Conservation (phyloP, 2,797 vertebrate genomes). For the Urocyon cinereoargenteus region DNA sequence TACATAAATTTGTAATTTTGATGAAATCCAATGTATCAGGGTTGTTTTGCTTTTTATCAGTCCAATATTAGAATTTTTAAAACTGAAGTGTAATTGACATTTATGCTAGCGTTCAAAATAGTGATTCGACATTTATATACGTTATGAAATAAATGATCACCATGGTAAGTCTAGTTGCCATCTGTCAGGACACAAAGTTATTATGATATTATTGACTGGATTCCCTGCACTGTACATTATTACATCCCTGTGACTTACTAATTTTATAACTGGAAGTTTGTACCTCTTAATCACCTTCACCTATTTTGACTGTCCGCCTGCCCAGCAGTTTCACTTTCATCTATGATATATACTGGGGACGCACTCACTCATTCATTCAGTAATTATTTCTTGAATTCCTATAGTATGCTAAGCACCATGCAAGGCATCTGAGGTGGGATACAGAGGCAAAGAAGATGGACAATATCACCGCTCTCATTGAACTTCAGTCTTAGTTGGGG, state of each 20-base stretch:
- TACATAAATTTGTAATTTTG: conserved; percentile 3
- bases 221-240: not conserved
- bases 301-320: not conserved
- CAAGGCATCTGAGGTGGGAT: not conserved
- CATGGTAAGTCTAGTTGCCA: not conserved
- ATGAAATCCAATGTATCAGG: not conserved
- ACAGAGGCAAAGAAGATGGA: not conserved
- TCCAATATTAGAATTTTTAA: not conserved
- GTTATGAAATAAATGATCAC: not conserved
- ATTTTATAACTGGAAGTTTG: not conserved
- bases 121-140: not conserved
- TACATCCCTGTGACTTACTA: not conserved
- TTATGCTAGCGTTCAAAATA: not conserved
- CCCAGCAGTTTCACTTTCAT: not conserved
- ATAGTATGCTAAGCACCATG: not conserved
- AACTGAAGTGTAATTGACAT: not conserved
- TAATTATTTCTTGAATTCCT: not conserved
- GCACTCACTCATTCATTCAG: not conserved
- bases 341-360: not conserved
- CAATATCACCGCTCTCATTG: not conserved
- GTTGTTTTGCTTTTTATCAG: not conserved
- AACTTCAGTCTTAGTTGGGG: not conserved
- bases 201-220: not conserved
- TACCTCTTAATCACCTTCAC: not conserved
- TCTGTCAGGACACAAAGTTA: not conserved